Conservation (phyloP, 2,113 vertebrate species). For the Isichthys henryi region DNA sequence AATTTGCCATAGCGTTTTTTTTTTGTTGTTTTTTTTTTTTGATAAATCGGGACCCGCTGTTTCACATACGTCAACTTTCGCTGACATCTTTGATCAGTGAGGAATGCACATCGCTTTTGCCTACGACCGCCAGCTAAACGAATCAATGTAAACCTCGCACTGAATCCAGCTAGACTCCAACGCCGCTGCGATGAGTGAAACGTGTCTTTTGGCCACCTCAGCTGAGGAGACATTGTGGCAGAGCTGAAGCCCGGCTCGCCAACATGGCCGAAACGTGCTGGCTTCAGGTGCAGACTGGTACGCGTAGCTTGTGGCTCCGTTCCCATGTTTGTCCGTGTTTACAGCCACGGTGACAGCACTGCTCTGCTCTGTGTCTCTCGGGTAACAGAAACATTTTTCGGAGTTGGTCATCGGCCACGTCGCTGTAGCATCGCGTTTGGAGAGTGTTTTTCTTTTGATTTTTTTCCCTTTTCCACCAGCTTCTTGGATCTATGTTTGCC, state of each 20-base stretch:
- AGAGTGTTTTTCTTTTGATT: not conserved
- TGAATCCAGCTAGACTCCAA: not conserved
- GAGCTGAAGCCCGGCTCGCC: not conserved
- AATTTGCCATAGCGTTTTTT: not conserved
- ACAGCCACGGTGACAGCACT: constrained; percentile 35
- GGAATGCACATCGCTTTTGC: not conserved
- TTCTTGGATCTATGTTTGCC: not conserved
- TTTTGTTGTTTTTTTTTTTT: not conserved
- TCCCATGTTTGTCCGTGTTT: constrained; percentile 64
- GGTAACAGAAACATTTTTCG: not conserved
- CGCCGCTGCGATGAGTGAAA: not conserved
- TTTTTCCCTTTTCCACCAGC: not conserved
- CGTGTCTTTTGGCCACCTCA: too few relatives aligned
- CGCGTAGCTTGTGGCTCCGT: constrained; percentile 30
- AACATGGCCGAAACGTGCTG: not conserved
- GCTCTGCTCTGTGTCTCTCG: constrained; percentile 44
- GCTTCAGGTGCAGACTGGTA: not conserved
- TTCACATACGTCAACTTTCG: not conserved
- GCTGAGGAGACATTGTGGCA: not conserved
- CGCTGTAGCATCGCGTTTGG: not conserved
- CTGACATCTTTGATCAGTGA: not conserved
- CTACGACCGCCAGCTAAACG: not conserved
- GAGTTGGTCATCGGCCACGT: not conserved
- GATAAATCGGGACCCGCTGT: not conserved
- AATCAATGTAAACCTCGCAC: not conserved